These are phyloP conservation scores for Spea bombifrons DNA, from an alignment of 2,113 vertebrate species.

Conservation along the genomic window DNA sequence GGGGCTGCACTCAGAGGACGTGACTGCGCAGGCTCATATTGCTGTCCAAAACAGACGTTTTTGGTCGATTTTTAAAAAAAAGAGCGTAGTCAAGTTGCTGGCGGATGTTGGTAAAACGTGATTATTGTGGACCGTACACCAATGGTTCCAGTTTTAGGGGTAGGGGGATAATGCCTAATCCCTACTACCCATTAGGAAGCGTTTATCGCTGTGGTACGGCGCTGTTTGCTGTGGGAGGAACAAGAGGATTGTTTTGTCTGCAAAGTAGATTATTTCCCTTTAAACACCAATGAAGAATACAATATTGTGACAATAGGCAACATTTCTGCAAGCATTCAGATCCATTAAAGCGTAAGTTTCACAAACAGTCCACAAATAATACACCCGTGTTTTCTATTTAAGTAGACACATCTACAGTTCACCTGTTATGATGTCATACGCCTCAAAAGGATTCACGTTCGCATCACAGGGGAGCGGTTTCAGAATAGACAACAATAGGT, in stretches of 20 bases:
- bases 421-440: slow-evolving; percentile 18
- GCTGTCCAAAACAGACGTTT: too few species aligned
- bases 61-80: too few species aligned
- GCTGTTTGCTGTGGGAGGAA: too few species aligned
- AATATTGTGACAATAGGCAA: background rate
- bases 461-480: slow-evolving; percentile 1
- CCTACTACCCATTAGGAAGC: too few species aligned
- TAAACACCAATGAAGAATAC: background rate
- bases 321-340: background rate
- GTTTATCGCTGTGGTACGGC: too few species aligned
- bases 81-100: too few species aligned
- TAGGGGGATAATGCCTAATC: too few species aligned
- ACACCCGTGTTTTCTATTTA: background rate
- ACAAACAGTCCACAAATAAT: background rate
- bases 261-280: background rate
- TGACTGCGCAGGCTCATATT: too few species aligned
- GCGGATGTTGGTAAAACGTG: too few species aligned
- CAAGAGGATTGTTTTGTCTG: background rate
- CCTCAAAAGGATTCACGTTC: background rate
- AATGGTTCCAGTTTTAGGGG: too few species aligned
- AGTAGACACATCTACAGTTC: background rate
- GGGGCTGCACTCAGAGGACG: too few species aligned
- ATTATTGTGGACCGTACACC: too few species aligned
- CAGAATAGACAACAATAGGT: slow-evolving; percentile 15
- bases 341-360: background rate